Base-by-base conservation (phyloP, 1,140 invertebrate species). In the Papilio aristodemus region DNA sequence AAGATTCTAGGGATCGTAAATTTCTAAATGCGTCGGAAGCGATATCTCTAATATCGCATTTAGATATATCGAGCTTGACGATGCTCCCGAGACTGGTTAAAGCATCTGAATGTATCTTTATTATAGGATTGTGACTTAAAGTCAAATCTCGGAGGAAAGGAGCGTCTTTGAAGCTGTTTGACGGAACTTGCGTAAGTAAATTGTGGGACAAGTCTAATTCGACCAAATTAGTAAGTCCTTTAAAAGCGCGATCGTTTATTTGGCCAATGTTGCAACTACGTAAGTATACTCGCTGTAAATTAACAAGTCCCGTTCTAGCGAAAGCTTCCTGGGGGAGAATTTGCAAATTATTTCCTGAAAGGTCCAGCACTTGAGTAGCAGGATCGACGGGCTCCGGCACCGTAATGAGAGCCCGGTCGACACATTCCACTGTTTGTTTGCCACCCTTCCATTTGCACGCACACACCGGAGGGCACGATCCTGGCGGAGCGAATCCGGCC, bases 361-460 rank as follows among this genome's bases (percentile, higher is more conserved):
- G 93, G 88, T 98, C 96, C 76, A 98, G 90, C 70, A 98, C 97
- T 93, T 98, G 97, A 8, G 97, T 98, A 75, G 95, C 96, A 5
- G 95, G 93, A 87, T 97, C 96, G 60, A 98, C 95, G 71, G 94
- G 94, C 69, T 95, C 94, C 0, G 97, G 97, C 69, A 98, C 95
- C 41, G 94, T 95, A 72, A 95, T 96, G 58, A 98, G 93, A 36
- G 93, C 94, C 14, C 95, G 94, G 86, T 97, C 94, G 68, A 95
- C 93, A 90, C 97, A 98, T 90, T 97, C 97, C 19, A 97, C 97
- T 22, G 96, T 97, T 79, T 96, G 95, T 92, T 98, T 98, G 69
- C 97, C 97, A 78, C 95, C 94, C 91, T 97, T 97, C 97, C 97
- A 98, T 89, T 97, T 98, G 91, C 97, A 98, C 71, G 93, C 93